These are phyloP conservation scores for Delphinapterus leucas DNA, from an alignment of 2,113 vertebrate genomes.

Conservation along the genomic window DNA sequence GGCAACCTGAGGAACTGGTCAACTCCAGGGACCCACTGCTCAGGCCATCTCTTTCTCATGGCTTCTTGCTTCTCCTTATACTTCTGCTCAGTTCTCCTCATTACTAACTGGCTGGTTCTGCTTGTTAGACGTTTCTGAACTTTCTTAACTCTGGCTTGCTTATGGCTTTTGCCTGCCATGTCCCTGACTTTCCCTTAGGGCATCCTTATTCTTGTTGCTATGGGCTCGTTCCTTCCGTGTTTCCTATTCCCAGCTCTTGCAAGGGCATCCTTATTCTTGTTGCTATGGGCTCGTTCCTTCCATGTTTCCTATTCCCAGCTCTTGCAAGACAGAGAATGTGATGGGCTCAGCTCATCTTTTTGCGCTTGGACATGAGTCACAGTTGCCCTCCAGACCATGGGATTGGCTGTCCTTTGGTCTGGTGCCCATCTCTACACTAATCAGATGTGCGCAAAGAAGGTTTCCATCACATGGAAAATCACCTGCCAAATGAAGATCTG, in stretches of 20 bases:
- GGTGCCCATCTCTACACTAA: background rate
- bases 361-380: background rate
- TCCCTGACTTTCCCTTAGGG: background rate
- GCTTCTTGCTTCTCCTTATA: background rate
- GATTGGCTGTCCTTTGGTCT: background rate
- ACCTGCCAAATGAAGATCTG: background rate
- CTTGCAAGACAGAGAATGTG: background rate
- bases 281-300: background rate
- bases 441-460: background rate
- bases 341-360: background rate
- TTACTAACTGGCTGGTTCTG: background rate
- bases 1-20: background rate
- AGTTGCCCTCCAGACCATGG: background rate
- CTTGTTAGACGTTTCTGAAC: background rate
- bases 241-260: background rate
- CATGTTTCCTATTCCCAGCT: background rate
- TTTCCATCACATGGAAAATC: background rate
- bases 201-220: background rate
- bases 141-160: background rate
- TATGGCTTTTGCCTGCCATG: background rate
- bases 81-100: constrained; percentile 3
- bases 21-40: background rate
- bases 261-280: background rate
- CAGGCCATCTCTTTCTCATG: background rate
- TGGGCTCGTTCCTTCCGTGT: background rate